Percentiles rank a stretch among this genome's conserved stretches.
Evolutionary conservation across 2,797 vertebrate species (phyloP).

Genomic region (Oryzias dopingdopingensis): DNA sequence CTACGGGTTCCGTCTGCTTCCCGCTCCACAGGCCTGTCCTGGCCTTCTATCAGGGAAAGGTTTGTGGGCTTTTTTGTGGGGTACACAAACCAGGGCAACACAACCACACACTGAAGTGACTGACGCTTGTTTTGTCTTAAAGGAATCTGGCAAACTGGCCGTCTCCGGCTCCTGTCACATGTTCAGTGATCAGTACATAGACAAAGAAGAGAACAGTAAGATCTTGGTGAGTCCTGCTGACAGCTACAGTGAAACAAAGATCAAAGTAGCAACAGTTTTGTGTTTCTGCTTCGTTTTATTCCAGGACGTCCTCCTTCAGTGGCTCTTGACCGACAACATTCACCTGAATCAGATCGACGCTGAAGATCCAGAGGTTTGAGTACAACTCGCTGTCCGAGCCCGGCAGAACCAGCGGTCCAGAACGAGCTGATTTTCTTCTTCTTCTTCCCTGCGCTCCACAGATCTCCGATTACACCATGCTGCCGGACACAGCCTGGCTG

Average conservation of each 20-base stretch:
- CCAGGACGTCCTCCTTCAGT: conserved; percentile 95
- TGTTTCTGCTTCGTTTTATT: conserved; percentile 2
- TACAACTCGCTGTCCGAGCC: neutral
- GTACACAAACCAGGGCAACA: neutral
- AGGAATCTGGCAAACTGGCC: conserved; percentile 88
- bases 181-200: conserved; percentile 95
- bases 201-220: conserved; percentile 97
- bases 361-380: conserved; percentile 90
- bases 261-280: neutral
- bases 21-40: conserved; percentile 92
- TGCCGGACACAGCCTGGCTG: conserved; percentile 86
- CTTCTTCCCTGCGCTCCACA: conserved; percentile 46
- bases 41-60: conserved; percentile 90
- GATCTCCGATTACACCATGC: conserved; percentile 95
- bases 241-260: neutral
- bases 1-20: conserved; percentile 94
- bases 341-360: conserved; percentile 93
- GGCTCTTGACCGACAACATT: conserved; percentile 90
- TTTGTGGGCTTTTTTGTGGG: conserved; percentile 31
- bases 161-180: conserved; percentile 96
- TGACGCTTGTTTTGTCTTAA: conserved; percentile 31
- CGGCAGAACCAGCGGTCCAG: neutral
- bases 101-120: neutral
- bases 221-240: conserved; percentile 82
- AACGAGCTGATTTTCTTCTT: neutral